These are phyloP conservation scores for Zapus hudsonius DNA, from an alignment of 2,113 vertebrate genomes.

Conservation along the genomic window DNA sequence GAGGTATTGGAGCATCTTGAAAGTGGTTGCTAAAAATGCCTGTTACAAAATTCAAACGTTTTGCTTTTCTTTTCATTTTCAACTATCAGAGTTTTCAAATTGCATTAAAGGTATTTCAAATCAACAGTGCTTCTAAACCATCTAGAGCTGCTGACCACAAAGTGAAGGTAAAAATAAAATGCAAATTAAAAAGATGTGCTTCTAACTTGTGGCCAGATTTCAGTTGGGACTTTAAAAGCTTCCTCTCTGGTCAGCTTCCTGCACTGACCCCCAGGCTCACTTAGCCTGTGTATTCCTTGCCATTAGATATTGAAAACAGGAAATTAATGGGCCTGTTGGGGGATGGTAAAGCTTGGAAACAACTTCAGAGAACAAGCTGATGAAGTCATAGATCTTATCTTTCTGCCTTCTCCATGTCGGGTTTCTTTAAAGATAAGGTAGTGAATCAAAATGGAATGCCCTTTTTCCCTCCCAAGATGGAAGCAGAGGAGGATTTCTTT, in stretches of 20 bases:
- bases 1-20: slow-evolving; percentile 69
- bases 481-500: slow-evolving; percentile 70
- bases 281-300: slow-evolving; percentile 60
- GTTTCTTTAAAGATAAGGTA: slow-evolving; percentile 80
- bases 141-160: slow-evolving; percentile 54
- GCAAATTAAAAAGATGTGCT: slow-evolving; percentile 60
- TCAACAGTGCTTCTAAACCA: slow-evolving; percentile 50
- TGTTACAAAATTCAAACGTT: slow-evolving; percentile 46
- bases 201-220: slow-evolving; percentile 67
- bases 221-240: slow-evolving; percentile 77
- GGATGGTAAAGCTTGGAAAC: slow-evolving; percentile 74
- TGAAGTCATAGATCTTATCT: slow-evolving; percentile 82
- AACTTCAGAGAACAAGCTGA: slow-evolving; percentile 81
- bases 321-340: slow-evolving; percentile 77
- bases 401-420: slow-evolving; percentile 69
- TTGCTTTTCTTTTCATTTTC: slow-evolving; percentile 48
- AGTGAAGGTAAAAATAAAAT: slow-evolving; percentile 69
- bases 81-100: slow-evolving; percentile 52
- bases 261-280: slow-evolving; percentile 62
- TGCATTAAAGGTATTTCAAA: slow-evolving; percentile 57
- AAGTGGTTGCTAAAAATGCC: slow-evolving; percentile 63
- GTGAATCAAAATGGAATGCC: slow-evolving; percentile 74
- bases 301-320: slow-evolving; percentile 80
- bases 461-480: slow-evolving; percentile 66
- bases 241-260: slow-evolving; percentile 73